Conservation (phyloP, 1,140 invertebrate species). For the Dreissena polymorpha region DNA sequence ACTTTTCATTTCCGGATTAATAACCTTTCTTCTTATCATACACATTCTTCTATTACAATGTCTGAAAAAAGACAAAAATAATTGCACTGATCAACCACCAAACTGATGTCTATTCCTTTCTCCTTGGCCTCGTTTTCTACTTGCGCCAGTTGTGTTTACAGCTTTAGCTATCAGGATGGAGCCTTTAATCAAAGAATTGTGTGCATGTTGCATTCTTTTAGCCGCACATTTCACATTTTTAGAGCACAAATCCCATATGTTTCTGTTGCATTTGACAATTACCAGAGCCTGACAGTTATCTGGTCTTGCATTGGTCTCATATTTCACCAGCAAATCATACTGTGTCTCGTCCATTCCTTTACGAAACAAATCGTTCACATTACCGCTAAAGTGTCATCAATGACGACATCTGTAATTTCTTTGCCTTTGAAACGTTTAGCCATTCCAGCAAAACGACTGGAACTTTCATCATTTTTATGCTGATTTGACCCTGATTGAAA, state of each 20-base stretch:
- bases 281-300: constrained; percentile 27
- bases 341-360: constrained; percentile 12
- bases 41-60: no score
- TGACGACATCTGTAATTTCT: background rate
- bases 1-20: no score
- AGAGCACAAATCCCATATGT: constrained; percentile 17
- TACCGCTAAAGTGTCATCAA: background rate
- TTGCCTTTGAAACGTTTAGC: constrained; percentile 5
- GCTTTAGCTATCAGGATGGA: constrained; percentile 26
- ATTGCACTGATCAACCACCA: no score
- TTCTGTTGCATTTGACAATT: constrained; percentile 6
- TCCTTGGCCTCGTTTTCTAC: constrained; percentile 11
- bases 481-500: background rate
- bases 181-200: constrained; percentile 27
- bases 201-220: constrained; percentile 24
- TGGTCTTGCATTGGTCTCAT: constrained; percentile 2
- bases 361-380: constrained; percentile 16
- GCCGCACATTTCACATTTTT: constrained; percentile 5
- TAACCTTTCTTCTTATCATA: no score
- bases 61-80: no score
- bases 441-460: constrained; percentile 11
- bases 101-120: no score
- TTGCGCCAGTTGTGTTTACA: constrained; percentile 25
- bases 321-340: background rate
- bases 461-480: background rate